phyloP scores from a whole-genome alignment of 92 coral and sea anemone genomes.

The Ricordea florida region DNA sequence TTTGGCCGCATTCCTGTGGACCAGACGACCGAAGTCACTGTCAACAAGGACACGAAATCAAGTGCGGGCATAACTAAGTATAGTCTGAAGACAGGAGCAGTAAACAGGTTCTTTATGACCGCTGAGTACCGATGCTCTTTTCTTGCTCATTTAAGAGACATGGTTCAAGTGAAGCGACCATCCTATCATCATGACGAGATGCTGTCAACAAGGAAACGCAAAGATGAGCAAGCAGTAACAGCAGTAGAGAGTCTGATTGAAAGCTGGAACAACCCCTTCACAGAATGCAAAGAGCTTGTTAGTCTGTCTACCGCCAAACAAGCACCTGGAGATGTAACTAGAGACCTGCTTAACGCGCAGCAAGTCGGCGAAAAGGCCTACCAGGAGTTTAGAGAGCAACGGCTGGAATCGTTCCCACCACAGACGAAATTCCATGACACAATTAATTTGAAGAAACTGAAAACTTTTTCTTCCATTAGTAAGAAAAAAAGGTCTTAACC shows the following conservation, averaged over 20 bases:
- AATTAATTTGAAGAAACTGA: slow-evolving; percentile 41
- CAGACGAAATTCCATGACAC: slow-evolving; percentile 37
- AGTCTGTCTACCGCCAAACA: slow-evolving; percentile 48
- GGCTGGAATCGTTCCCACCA: slow-evolving; percentile 39
- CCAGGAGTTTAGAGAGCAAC: slow-evolving; percentile 29
- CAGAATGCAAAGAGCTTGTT: slow-evolving; percentile 28
- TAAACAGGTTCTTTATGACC: slow-evolving; percentile 53
- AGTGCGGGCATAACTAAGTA: slow-evolving; percentile 22
- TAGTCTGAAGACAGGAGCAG: slow-evolving; percentile 48
- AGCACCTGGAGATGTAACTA: slow-evolving; percentile 44
- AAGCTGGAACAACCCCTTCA: slow-evolving; percentile 57
- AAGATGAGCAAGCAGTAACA: slow-evolving; percentile 57
- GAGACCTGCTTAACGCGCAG: slow-evolving; percentile 21
- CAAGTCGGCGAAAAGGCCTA: slow-evolving; percentile 27
- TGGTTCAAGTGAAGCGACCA: slow-evolving; percentile 40
- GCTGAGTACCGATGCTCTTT: slow-evolving; percentile 64
- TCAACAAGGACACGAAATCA: slow-evolving; percentile 52
- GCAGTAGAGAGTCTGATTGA: slow-evolving; percentile 43
- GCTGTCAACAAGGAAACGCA: slow-evolving; percentile 37
- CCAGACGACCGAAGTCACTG: too few relatives aligned
- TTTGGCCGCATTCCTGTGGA: too few relatives aligned
- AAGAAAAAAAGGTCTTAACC: slow-evolving; percentile 34
- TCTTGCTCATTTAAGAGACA: slow-evolving; percentile 21
- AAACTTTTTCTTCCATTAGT: slow-evolving; percentile 26
- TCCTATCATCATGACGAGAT: slow-evolving; percentile 44